A percentile compares a stretch with the other conserved stretches of the same genome.
These are phyloP conservation scores for Mus caroli DNA, from an alignment of 2,797 vertebrate genomes.

Conservation along the genomic window DNA sequence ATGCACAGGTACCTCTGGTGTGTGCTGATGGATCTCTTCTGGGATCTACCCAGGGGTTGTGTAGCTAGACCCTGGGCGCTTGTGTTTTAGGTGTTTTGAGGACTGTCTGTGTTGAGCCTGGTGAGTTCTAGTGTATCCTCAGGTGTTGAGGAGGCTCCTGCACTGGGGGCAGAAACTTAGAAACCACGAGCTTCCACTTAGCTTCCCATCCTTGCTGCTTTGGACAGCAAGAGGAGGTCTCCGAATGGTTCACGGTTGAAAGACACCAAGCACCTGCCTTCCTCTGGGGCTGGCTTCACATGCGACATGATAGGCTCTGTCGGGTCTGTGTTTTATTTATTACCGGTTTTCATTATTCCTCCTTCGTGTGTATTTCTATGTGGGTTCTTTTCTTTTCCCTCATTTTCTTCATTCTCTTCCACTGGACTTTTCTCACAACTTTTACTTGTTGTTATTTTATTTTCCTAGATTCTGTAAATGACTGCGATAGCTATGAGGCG, in stretches of 20 bases:
- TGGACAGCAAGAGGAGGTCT: not conserved
- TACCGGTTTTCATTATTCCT: not conserved
- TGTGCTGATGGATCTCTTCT: not conserved
- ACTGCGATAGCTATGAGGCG: slow-evolving; percentile 39
- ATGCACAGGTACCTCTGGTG: not conserved
- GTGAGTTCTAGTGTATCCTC: not conserved
- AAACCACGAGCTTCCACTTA: not conserved
- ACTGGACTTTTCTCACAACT: slow-evolving; percentile 50
- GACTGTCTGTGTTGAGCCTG: no score
- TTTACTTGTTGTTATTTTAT: slow-evolving; percentile 3
- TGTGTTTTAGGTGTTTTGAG: not conserved
- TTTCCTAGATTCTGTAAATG: slow-evolving; percentile 52
- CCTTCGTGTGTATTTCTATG: slow-evolving; percentile 56
- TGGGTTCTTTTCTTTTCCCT: not conserved
- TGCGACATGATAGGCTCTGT: not conserved
- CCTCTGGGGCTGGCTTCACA: not conserved
- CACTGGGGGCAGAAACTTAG: not conserved
- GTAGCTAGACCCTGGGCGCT: not conserved
- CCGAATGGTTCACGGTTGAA: not conserved
- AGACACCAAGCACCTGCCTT: not conserved
- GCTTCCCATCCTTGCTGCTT: no score
- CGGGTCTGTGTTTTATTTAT: not conserved
- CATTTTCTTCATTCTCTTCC: slow-evolving; percentile 57
- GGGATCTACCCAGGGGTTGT: not conserved
- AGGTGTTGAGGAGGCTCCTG: not conserved